These are phyloP conservation scores for Sympetrum striolatum DNA, from an alignment of 2,888 invertebrate species.

Conservation along the genomic window DNA sequence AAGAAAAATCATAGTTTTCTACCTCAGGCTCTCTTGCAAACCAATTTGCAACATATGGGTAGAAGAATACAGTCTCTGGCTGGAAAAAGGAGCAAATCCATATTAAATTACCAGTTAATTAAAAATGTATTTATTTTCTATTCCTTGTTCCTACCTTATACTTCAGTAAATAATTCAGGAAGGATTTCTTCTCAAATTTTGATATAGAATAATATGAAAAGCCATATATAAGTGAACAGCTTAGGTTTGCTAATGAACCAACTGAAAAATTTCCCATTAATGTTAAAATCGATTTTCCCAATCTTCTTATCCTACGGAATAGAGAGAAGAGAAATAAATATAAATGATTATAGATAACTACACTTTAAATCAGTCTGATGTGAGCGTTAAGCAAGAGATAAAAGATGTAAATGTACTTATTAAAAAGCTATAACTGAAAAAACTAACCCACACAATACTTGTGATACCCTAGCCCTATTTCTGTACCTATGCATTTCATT, in stretches of 20 bases:
- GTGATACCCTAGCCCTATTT: too few species aligned
- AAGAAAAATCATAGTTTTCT: conserved; percentile 11
- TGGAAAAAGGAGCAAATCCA: background rate
- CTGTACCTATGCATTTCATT: too few species aligned
- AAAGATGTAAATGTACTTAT: too few species aligned
- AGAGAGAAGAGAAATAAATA: background rate
- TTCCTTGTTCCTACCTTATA: background rate
- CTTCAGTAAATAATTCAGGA: conserved; percentile 1
- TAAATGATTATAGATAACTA: too few species aligned
- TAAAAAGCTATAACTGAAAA: too few species aligned
- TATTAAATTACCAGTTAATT: background rate
- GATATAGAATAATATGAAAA: background rate
- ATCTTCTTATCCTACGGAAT: background rate
- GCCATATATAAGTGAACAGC: background rate
- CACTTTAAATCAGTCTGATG: too few species aligned
- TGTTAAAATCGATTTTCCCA: background rate
- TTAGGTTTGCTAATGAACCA: background rate
- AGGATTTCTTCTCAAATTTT: conserved; percentile 7
- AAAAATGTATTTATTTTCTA: too few species aligned
- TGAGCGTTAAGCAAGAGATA: too few species aligned
- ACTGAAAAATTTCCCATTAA: background rate
- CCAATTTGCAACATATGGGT: conserved; percentile 29
- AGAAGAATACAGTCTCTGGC: background rate
- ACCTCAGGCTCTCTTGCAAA: background rate
- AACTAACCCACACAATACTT: too few species aligned